Evolutionary conservation across 1,140 invertebrate genomes (phyloP), one percentile per base, ranked within the genome.

Genomic region (Drosophila varians): DNA sequence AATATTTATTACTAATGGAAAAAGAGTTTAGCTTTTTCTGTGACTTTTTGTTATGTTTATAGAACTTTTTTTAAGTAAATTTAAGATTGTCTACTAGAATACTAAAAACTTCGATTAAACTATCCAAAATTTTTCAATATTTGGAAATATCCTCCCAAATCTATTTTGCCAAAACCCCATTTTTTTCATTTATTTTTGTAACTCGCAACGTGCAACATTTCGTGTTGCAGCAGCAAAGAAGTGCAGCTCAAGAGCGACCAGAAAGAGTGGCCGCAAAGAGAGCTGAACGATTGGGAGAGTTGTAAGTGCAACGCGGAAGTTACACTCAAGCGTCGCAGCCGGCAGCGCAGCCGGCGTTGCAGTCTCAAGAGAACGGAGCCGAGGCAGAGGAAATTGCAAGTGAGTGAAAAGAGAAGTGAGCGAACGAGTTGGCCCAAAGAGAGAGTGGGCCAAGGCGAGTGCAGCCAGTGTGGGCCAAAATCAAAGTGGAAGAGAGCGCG

Each of bases 181-280:
- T 21, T 21, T 12, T 45, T 28, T 18, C 4, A 9, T 11, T 31
- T 18, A n/a, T 38, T 40, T 2, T 38, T 38, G 36, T 4, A 16
- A 7, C 7, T 38, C n/a, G 3, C 4, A 14, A 38, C 36, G 36
- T 54, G 40, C 64, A 68, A 68, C 64, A 68, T 68, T 68, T 46
- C 1, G 40, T 68, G 64, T 68, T 68, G 64, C 64, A 46, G 34
- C 64, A 68, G 51, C 57, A 68, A 34, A 2, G 36, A 9, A 14
- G 8, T 34, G 47, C 12, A 64, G 8, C 36, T 25, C 8, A 61
- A 79, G 76, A 48, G 77, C 26, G 21, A 40, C 38, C 61, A 25
- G 14, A 38, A 51, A 66, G 36, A 16, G 2, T 11, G 46, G 43
- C 40, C 14, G 3, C 7, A 9, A 12, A 28, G 38, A 57, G 45